These are phyloP conservation scores for Centropyge bicolor DNA, from an alignment of 2,797 vertebrate genomes.

Conservation along the genomic window DNA sequence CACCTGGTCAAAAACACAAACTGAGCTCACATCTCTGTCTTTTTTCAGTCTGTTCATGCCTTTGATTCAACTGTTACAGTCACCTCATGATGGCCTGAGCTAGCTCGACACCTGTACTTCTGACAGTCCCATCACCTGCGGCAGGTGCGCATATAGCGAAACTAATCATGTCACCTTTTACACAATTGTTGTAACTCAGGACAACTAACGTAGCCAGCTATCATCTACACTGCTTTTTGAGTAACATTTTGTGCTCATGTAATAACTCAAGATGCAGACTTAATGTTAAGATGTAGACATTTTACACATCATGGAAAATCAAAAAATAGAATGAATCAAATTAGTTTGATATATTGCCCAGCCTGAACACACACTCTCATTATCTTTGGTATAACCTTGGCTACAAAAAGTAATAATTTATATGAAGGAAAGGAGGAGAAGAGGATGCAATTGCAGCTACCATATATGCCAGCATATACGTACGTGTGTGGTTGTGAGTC, in stretches of 20 bases:
- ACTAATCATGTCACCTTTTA: background rate
- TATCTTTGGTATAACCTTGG: background rate
- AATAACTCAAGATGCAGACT: background rate
- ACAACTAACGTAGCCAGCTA: background rate
- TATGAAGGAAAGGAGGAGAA: background rate
- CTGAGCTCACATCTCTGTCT: background rate
- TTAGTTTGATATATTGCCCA: background rate
- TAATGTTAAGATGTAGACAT: background rate
- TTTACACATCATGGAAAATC: background rate
- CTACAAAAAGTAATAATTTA: background rate
- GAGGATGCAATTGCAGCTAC: background rate
- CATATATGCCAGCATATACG: background rate
- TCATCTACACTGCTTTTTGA: background rate
- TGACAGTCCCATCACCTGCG: background rate
- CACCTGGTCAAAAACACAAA: conserved; percentile 13
- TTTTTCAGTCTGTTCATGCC: background rate
- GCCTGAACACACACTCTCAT: background rate
- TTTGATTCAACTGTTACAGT: background rate
- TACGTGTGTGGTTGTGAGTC: background rate
- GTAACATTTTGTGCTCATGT: background rate
- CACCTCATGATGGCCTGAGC: too few species aligned
- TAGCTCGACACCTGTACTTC: background rate
- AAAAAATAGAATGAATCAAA: background rate
- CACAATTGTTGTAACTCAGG: background rate
- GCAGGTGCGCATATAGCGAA: background rate